A percentile compares a stretch with the other conserved stretches of the same genome.
Conservation (phyloP, 2,113 vertebrate species). For the Fregetta grallaria region DNA sequence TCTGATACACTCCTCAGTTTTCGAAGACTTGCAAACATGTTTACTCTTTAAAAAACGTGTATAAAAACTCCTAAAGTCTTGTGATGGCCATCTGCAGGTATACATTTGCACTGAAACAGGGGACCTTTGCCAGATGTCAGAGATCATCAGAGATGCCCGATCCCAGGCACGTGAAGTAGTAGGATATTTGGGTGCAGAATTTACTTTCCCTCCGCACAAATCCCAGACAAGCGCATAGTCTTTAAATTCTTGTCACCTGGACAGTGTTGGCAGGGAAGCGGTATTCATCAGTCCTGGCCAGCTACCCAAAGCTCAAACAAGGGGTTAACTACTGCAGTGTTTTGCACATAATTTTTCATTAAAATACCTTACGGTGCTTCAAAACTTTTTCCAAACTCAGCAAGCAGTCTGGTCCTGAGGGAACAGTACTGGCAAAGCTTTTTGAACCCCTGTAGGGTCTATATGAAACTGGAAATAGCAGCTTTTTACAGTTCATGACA, state of each 20-base stretch:
- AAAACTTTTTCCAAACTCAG: slow-evolving; percentile 1
- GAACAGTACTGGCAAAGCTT: background rate
- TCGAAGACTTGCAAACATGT: background rate
- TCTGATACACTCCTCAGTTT: background rate
- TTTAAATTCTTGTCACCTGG: background rate
- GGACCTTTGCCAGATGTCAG: background rate
- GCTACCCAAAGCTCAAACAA: background rate
- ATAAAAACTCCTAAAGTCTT: background rate
- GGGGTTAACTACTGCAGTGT: background rate
- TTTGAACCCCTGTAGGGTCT: background rate
- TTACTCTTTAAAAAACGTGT: background rate
- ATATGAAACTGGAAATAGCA: slow-evolving; percentile 18
- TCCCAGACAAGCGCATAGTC: background rate
- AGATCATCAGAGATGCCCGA: background rate
- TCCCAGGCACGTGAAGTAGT: background rate
- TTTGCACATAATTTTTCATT: background rate
- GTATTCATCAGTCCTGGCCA: background rate
- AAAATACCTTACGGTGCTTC: background rate
- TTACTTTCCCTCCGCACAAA: background rate
- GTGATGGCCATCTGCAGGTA: background rate
- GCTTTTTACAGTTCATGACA: background rate
- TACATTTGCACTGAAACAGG: background rate
- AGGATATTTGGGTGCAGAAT: background rate
- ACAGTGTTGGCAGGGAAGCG: background rate
- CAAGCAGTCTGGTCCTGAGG: background rate